A percentile compares a stretch with the other conserved stretches of the same genome.
Evolutionary conservation across 2,113 vertebrate species (phyloP).

Genomic region (Vombatus ursinus): DNA sequence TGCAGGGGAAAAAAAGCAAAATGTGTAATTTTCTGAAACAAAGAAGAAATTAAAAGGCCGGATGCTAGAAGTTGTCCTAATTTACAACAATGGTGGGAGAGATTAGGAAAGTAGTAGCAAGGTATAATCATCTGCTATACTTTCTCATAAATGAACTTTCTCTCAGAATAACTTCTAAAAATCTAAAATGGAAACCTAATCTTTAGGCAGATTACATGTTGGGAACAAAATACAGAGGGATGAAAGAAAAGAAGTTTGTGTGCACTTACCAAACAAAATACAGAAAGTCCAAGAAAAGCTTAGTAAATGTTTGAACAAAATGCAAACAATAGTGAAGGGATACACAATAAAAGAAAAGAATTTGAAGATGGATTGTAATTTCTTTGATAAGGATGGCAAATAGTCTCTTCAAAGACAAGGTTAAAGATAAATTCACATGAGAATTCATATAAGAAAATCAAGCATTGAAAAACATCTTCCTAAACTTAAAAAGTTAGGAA

Average conservation of each 20-base stretch:
- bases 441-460: conserved; percentile 14
- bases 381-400: conserved; percentile 43
- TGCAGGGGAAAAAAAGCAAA: neutral
- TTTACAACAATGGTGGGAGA: neutral
- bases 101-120: neutral
- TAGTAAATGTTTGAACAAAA: neutral
- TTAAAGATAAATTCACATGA: conserved; percentile 24
- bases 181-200: neutral
- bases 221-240: neutral
- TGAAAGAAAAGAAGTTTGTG: neutral
- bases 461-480: neutral
- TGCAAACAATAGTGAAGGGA: neutral
- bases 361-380: neutral
- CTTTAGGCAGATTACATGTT: neutral
- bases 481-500: conserved; percentile 27
- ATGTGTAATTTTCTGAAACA: neutral
- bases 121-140: neutral
- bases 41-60: neutral
- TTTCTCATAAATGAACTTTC: neutral
- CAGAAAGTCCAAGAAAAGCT: neutral
- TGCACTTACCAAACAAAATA: neutral
- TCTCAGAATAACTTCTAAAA: neutral
- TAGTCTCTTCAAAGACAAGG: conserved; percentile 24
- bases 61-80: neutral
- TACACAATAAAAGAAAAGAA: neutral